Evolutionary conservation across 37 sponge, comb jelly and placozoan genomes (phyloP).

Genomic region (Lycopodina hypogea): DNA sequence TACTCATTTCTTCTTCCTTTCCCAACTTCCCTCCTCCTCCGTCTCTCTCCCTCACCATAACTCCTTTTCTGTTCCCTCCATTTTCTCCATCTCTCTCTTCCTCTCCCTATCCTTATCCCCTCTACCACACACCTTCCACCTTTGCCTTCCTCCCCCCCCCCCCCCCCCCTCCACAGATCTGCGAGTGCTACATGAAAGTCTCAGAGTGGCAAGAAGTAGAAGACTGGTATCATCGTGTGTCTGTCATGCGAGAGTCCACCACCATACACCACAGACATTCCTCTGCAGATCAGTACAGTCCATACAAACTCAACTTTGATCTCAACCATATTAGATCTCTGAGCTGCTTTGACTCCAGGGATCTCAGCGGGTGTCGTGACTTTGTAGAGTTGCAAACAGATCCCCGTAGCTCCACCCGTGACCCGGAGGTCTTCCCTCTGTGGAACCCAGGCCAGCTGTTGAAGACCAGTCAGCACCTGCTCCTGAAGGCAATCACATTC

Average conservation of each 20-base stretch:
- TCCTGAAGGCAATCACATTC: conserved; percentile 57
- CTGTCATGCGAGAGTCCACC: conserved; percentile 27
- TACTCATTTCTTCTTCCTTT: background rate
- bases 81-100: background rate
- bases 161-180: conserved; percentile 34
- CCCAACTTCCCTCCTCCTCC: background rate
- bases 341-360: conserved; percentile 48
- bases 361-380: conserved; percentile 32
- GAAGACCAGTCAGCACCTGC: conserved; percentile 59
- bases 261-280: background rate
- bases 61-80: background rate
- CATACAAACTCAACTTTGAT: conserved; percentile 54
- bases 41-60: background rate
- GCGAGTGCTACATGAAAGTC: conserved; percentile 73
- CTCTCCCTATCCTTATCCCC: too few species aligned
- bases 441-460: conserved; percentile 85
- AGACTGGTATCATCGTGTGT: conserved; percentile 47
- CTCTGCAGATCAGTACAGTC: conserved; percentile 15
- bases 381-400: conserved; percentile 40
- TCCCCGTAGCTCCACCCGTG: conserved; percentile 37
- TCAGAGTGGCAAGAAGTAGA: conserved; percentile 72
- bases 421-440: conserved; percentile 78
- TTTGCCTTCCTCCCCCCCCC: too few species aligned
- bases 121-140: background rate
- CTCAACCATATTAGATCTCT: conserved; percentile 69